Percentiles rank a stretch among this genome's conserved stretches.
phyloP scores from a whole-genome alignment of 2,113 vertebrate genomes.

The Callospermophilus lateralis region DNA sequence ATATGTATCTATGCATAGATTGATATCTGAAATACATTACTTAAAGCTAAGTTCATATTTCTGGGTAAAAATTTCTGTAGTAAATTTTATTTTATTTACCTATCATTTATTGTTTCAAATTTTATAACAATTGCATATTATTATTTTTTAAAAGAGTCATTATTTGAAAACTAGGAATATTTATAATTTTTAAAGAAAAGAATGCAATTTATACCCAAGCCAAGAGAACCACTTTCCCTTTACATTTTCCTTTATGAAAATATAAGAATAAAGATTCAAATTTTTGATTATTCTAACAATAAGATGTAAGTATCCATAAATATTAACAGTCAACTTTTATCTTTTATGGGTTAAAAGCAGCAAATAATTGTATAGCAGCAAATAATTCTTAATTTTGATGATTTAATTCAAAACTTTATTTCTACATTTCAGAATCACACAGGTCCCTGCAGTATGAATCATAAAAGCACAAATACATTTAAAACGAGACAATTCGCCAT shows the following conservation, averaged over 20 bases:
- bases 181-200: constrained; percentile 45
- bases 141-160: neutral
- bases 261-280: constrained; percentile 29
- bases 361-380: no score
- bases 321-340: constrained; percentile 62
- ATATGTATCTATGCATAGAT: neutral
- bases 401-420: constrained; percentile 55
- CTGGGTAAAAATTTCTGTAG: neutral
- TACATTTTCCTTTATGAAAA: constrained; percentile 47
- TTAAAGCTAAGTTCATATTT: neutral
- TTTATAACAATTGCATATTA: neutral
- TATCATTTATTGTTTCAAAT: neutral
- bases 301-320: constrained; percentile 42
- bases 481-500: neutral
- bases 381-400: neutral
- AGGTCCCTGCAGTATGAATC: neutral
- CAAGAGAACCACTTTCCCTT: neutral
- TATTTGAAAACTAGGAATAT: constrained; percentile 31
- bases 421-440: constrained; percentile 35
- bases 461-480: neutral
- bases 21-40: neutral
- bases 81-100: neutral
- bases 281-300: constrained; percentile 66
- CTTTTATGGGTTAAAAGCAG: no score
- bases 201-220: constrained; percentile 28